phyloP scores from a whole-genome alignment of 2,113 vertebrate species.

The Piaya cayana region DNA sequence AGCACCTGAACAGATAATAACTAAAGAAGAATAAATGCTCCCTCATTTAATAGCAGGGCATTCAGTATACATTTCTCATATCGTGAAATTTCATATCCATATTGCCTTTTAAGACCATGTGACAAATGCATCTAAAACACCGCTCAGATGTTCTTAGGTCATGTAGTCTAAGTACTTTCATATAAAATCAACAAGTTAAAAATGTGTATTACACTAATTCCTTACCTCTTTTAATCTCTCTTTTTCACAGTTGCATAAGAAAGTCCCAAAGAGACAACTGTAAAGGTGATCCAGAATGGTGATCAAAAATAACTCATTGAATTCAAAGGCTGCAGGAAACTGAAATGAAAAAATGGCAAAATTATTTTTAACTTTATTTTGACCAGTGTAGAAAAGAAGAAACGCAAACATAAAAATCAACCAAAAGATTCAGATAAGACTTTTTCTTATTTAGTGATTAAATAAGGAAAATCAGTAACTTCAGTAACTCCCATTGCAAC shows the following conservation, averaged over 20 bases:
- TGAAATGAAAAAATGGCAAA: conserved; percentile 56
- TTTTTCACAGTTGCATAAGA: conserved; percentile 92
- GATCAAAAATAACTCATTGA: conserved; percentile 94
- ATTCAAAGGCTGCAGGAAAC: conserved; percentile 97
- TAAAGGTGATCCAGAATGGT: conserved; percentile 95
- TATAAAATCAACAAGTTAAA: neutral
- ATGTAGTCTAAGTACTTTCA: neutral
- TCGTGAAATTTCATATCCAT: neutral
- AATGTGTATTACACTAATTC: neutral
- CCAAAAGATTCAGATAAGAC: neutral
- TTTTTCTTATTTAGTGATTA: neutral
- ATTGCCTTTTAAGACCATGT: neutral
- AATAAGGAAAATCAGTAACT: neutral
- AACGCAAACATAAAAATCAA: neutral
- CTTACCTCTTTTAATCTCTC: conserved; percentile 85
- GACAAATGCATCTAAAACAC: neutral
- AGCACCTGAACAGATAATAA: neutral
- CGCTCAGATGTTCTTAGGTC: neutral
- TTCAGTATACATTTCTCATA: neutral
- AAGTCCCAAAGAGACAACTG: conserved; percentile 96
- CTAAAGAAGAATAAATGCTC: neutral
- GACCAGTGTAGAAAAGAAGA: neutral
- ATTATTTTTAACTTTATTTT: neutral
- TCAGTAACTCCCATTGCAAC: neutral
- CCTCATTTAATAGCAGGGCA: neutral